Evolutionary conservation across 1,140 invertebrate genomes (phyloP).

Genomic region (Chymomyza costata): DNA sequence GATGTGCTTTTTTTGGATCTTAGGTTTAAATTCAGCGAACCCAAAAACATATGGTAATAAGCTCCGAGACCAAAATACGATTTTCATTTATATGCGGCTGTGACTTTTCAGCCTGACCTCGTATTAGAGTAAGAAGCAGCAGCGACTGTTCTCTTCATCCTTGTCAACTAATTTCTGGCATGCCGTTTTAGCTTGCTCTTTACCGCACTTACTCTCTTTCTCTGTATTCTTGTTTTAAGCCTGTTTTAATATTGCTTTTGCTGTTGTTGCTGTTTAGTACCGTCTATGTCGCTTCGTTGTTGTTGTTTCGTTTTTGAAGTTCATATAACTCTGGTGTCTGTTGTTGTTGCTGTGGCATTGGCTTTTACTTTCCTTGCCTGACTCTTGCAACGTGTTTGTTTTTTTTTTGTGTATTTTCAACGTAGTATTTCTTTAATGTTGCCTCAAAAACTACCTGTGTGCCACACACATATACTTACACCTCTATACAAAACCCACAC

Average conservation of each 20-base stretch:
- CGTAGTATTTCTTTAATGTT: conserved; percentile 56
- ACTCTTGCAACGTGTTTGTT: too few relatives aligned
- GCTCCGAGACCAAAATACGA: too few relatives aligned
- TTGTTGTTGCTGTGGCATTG: conserved; percentile 8
- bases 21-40: too few relatives aligned
- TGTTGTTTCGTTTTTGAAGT: too few relatives aligned
- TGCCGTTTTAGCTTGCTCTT: conserved; percentile 30
- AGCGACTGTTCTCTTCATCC: conserved; percentile 55
- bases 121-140: too few relatives aligned
- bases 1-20: too few relatives aligned
- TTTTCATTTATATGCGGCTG: too few relatives aligned
- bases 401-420: conserved; percentile 21
- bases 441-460: conserved; percentile 67
- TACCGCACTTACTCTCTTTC: conserved; percentile 18
- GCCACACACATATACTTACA: conserved; percentile 6
- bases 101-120: too few relatives aligned
- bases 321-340: too few relatives aligned
- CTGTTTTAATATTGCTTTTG: conserved; percentile 71
- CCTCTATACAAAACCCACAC: conserved; percentile 65
- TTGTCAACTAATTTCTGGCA: conserved; percentile 72
- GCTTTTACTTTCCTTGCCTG: conserved; percentile 64
- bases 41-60: too few relatives aligned
- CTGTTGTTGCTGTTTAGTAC: too few relatives aligned
- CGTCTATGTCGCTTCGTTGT: too few relatives aligned
- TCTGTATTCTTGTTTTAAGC: conserved; percentile 67